A percentile compares a stretch with the other conserved stretches of the same genome.
Conservation (phyloP, 2,113 vertebrate genomes). For the Crotophaga sulcirostris region DNA sequence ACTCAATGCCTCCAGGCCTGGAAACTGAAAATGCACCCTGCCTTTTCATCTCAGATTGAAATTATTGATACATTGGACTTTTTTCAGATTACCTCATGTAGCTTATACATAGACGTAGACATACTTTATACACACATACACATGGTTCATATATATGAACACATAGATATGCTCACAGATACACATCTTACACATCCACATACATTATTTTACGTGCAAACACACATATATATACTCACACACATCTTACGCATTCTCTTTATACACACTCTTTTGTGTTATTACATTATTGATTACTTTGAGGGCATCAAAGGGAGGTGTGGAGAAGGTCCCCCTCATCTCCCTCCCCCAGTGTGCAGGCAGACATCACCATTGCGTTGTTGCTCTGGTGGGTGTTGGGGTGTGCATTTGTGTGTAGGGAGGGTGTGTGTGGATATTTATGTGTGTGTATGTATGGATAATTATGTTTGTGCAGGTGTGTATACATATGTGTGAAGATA, state of each 20-base stretch:
- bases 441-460: not conserved
- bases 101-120: too few relatives aligned
- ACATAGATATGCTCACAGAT: too few relatives aligned
- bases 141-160: too few relatives aligned
- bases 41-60: not conserved
- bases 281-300: not conserved
- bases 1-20: not conserved
- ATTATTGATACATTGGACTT: not conserved
- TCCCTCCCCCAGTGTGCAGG: accelerated
- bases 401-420: too few relatives aligned
- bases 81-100: not conserved
- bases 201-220: not conserved
- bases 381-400: not conserved
- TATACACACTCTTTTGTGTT: not conserved
- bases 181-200: not conserved
- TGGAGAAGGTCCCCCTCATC: not conserved
- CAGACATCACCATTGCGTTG: not conserved
- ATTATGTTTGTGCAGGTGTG: not conserved
- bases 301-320: not conserved
- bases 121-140: accelerated
- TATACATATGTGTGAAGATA: not conserved
- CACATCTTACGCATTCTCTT: not conserved
- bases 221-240: too few relatives aligned
- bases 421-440: not conserved
- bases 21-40: not conserved